A percentile compares a stretch with the other conserved stretches of the same genome.
These are phyloP conservation scores for Urophycis tenuis DNA, from an alignment of 2,797 vertebrate genomes.

Conservation along the genomic window DNA sequence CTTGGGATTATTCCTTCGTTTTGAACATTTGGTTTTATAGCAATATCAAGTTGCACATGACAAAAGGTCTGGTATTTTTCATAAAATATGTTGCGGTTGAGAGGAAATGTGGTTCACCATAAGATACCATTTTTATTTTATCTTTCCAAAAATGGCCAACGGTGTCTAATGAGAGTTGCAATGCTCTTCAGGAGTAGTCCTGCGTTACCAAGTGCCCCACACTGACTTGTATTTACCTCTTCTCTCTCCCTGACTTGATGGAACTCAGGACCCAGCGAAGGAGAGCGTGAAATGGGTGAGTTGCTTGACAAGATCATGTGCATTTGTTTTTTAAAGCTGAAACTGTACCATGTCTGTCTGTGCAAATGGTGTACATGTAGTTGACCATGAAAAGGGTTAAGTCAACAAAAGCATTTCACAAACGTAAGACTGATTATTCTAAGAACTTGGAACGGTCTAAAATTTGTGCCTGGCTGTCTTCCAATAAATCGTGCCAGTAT, in stretches of 20 bases:
- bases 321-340: background rate
- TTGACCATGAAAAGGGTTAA: background rate
- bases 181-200: constrained; percentile 50
- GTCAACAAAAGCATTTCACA: background rate
- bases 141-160: constrained; percentile 53
- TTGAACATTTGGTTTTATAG: constrained; percentile 61
- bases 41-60: constrained; percentile 60
- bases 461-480: background rate
- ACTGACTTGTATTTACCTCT: constrained; percentile 51
- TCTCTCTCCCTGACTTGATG: constrained; percentile 47
- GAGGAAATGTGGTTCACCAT: constrained; percentile 59
- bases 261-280: constrained; percentile 82
- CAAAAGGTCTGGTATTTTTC: constrained; percentile 60
- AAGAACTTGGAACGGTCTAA: background rate
- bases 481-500: background rate
- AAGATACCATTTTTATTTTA: constrained; percentile 63
- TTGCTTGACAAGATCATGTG: background rate
- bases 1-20: constrained; percentile 36
- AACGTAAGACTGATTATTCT: background rate
- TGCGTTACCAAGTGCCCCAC: constrained; percentile 15
- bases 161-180: constrained; percentile 53
- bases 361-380: background rate
- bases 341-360: background rate
- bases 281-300: constrained; percentile 89
- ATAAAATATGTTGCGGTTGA: constrained; percentile 56